These are phyloP conservation scores for Botrylloides violaceus DNA, from an alignment of 23 tunicate species.

Conservation along the genomic window DNA sequence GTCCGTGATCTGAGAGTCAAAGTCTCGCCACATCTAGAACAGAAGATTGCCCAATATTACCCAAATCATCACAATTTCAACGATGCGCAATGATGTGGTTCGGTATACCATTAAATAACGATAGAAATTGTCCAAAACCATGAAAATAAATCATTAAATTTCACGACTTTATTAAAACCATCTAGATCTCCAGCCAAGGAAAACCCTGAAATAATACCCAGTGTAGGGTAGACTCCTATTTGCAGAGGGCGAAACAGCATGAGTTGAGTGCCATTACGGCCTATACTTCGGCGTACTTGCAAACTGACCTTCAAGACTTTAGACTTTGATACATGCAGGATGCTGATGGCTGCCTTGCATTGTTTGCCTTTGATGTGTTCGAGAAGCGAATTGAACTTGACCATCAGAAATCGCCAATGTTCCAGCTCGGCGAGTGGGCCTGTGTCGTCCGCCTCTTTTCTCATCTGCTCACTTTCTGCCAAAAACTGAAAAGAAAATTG, in stretches of 20 bases:
- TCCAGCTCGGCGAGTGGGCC: slow-evolving; percentile 99
- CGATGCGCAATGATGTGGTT: too few relatives aligned
- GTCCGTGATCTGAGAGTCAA: slow-evolving; percentile 92
- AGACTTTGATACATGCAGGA: slow-evolving; percentile 83
- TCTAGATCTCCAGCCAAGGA: too few relatives aligned
- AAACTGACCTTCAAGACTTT: slow-evolving; percentile 58
- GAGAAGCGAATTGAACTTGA: slow-evolving; percentile 93
- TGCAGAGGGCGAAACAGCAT: too few relatives aligned
- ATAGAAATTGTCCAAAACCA: not conserved
- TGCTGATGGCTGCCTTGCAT: slow-evolving; percentile 84
- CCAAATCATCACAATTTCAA: too few relatives aligned
- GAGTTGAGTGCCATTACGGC: too few relatives aligned
- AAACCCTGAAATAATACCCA: too few relatives aligned
- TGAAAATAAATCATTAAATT: too few relatives aligned
- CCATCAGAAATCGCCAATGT: slow-evolving; percentile 98
- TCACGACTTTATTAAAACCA: too few relatives aligned
- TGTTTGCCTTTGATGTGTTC: slow-evolving; percentile 76
- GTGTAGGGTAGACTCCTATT: too few relatives aligned
- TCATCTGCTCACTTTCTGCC: slow-evolving; percentile 96
- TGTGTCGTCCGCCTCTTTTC: slow-evolving; percentile 99
- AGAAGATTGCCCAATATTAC: slow-evolving; percentile 3
- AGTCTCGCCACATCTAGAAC: slow-evolving; percentile 75
- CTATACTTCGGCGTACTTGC: too few relatives aligned
- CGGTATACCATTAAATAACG: too few relatives aligned
- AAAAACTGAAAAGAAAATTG: slow-evolving; percentile 43